These are phyloP conservation scores for Sinonovacula constricta DNA, from an alignment of 1,140 invertebrate genomes.

Conservation along the genomic window DNA sequence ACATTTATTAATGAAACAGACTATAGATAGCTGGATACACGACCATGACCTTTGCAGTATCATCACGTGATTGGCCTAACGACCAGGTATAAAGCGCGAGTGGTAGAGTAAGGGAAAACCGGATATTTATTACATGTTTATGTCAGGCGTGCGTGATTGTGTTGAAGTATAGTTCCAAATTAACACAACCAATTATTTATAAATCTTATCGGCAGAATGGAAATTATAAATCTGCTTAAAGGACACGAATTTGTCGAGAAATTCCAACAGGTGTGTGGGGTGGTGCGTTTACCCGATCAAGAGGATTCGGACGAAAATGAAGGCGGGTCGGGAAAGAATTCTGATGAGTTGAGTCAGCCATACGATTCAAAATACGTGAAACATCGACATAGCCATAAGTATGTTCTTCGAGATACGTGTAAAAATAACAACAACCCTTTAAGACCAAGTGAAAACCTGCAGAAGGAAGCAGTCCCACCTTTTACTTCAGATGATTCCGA, in stretches of 20 bases:
- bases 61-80: too few species aligned
- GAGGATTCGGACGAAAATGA: constrained; percentile 27
- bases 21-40: too few species aligned
- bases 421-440: constrained; percentile 17
- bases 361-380: constrained; percentile 25
- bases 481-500: constrained; percentile 43
- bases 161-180: too few species aligned
- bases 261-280: constrained; percentile 39
- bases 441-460: constrained; percentile 7
- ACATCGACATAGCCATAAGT: constrained; percentile 24
- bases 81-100: too few species aligned
- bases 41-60: too few species aligned
- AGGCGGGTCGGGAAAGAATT: not conserved
- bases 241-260: constrained; percentile 33
- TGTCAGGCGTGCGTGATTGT: too few species aligned
- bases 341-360: not conserved
- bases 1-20: too few species aligned
- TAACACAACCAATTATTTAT: too few species aligned
- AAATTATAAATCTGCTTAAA: constrained; percentile 11
- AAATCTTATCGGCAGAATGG: constrained; percentile 21
- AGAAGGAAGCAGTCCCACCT: constrained; percentile 44
- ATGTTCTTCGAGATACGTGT: constrained; percentile 11
- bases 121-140: too few species aligned
- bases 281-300: constrained; percentile 16
- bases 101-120: too few species aligned